Evolutionary conservation across 2,113 vertebrate genomes (phyloP).

Genomic region (Indicator maculatus): DNA sequence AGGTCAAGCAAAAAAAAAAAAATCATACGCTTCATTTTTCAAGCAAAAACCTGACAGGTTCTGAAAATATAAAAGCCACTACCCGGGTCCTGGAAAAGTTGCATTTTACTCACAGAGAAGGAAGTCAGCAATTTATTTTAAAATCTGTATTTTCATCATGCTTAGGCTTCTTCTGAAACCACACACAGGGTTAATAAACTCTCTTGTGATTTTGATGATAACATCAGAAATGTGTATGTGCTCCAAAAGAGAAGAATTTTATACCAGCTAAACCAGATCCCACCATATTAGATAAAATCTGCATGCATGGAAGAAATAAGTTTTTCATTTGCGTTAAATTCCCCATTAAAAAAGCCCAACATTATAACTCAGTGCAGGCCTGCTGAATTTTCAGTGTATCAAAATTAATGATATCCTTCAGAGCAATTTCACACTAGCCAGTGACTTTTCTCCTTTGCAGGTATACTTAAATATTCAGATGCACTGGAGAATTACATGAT

Average conservation of each 20-base stretch:
- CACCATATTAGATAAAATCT: neutral
- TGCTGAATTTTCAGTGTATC: neutral
- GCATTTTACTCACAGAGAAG: neutral
- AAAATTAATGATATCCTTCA: neutral
- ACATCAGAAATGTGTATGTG: neutral
- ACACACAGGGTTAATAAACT: neutral
- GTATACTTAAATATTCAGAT: constrained; percentile 32
- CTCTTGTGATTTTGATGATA: neutral
- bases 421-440: neutral
- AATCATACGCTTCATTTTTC: neutral
- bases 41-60: neutral
- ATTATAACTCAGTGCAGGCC: neutral
- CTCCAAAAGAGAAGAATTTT: neutral
- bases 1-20: neutral
- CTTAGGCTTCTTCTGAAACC: neutral
- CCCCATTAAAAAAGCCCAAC: neutral
- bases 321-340: neutral
- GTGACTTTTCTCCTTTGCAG: neutral
- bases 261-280: neutral
- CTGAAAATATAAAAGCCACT: neutral
- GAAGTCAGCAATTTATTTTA: neutral
- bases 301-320: neutral
- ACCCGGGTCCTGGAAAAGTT: neutral
- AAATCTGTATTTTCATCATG: neutral
- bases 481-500: constrained; percentile 23